Percentiles rank a stretch among this genome's conserved stretches.
Evolutionary conservation across 2,888 invertebrate genomes (phyloP).

Genomic region (Hecatera dysodea): DNA sequence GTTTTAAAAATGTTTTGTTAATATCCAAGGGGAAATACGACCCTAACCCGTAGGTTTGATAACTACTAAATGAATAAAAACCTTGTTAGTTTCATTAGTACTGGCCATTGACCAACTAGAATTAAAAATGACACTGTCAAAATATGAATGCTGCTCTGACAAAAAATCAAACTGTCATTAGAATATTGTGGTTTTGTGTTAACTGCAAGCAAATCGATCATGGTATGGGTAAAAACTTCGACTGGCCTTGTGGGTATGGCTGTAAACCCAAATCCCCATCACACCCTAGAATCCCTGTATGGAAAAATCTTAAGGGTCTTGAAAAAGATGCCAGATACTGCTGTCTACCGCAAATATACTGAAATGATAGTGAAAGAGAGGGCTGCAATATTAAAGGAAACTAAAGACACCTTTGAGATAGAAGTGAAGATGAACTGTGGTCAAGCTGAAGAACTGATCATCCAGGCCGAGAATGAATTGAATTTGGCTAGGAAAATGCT

Average conservation of each 20-base stretch:
- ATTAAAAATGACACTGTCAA: constrained; percentile 9
- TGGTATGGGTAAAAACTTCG: constrained; percentile 71
- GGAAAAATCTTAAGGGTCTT: constrained; percentile 96
- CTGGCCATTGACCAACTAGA: background rate
- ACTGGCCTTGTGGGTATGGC: constrained; percentile 96
- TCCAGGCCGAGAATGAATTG: constrained; percentile 99
- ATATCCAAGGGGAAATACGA: too few relatives aligned
- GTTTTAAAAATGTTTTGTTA: too few relatives aligned
- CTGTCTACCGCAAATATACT: constrained; percentile 96
- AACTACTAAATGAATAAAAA: background rate
- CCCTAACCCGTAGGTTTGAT: background rate
- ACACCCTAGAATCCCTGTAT: constrained; percentile 94
- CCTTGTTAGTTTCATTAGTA: background rate
- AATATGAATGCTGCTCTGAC: constrained; percentile 20
- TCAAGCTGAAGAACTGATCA: constrained; percentile 97
- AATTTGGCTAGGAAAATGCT: constrained; percentile 96
- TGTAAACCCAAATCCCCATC: constrained; percentile 95
- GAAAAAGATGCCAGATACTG: constrained; percentile 95
- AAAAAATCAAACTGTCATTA: constrained; percentile 18
- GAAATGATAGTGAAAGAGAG: constrained; percentile 95
- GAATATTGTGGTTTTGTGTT: constrained; percentile 4
- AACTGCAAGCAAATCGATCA: constrained; percentile 12
- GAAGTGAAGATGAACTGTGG: constrained; percentile 97
- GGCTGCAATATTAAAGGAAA: constrained; percentile 92
- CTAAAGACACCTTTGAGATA: constrained; percentile 91